phyloP scores from a whole-genome alignment of 2,113 vertebrate genomes.

The Tyrannus savana region DNA sequence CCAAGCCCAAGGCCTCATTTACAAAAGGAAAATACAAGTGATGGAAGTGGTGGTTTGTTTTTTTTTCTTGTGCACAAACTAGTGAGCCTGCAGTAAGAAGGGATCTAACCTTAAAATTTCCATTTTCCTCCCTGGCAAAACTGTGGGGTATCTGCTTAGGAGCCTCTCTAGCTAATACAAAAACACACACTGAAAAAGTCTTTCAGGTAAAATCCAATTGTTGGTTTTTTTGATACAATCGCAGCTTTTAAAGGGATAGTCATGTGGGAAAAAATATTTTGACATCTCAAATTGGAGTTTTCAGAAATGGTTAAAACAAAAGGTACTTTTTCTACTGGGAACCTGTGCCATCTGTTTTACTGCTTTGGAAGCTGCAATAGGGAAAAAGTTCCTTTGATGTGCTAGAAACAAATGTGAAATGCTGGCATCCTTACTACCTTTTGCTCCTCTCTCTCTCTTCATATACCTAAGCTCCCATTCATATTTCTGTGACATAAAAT shows the following conservation, averaged over 20 bases:
- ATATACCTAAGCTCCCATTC: background rate
- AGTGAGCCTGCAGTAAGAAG: background rate
- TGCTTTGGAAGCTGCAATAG: background rate
- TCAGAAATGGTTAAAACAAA: background rate
- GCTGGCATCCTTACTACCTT: background rate
- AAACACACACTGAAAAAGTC: background rate
- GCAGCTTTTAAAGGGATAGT: background rate
- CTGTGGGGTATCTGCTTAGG: background rate
- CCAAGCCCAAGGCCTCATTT: background rate
- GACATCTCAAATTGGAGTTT: background rate
- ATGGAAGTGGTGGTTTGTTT: background rate
- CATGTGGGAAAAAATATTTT: background rate
- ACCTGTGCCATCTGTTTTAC: background rate
- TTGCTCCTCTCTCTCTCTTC: background rate
- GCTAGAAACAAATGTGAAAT: background rate
- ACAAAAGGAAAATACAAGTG: background rate
- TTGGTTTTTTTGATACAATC: too few relatives aligned
- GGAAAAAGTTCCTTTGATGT: background rate
- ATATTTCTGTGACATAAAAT: background rate
- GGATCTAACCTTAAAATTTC: background rate
- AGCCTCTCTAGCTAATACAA: background rate
- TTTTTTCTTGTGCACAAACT: background rate
- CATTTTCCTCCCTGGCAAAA: background rate
- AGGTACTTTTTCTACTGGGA: background rate
- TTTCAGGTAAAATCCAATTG: background rate